Percentiles rank a stretch among this genome's conserved stretches.
Evolutionary conservation across 2,888 invertebrate species (phyloP).

Genomic region (Brachyopa scutellaris): DNA sequence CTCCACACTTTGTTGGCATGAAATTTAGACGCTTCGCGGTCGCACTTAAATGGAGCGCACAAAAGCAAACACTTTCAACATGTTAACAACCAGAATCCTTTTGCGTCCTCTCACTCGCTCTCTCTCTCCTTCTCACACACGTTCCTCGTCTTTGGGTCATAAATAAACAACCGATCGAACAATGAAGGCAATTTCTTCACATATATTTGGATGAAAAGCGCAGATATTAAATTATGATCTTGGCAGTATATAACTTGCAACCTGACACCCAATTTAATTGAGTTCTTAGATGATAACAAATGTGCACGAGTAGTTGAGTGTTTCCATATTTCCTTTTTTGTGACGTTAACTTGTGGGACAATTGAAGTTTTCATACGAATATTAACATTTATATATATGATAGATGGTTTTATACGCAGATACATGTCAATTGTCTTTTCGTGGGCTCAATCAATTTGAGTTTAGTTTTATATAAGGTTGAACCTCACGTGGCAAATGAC

Average conservation of each 20-base stretch:
- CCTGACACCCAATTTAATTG: slow-evolving; percentile 74
- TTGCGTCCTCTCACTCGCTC: slow-evolving; percentile 4
- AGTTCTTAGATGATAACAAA: slow-evolving; percentile 74
- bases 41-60: slow-evolving; percentile 65
- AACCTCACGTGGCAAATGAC: no score
- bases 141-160: slow-evolving; percentile 62
- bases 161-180: slow-evolving; percentile 72
- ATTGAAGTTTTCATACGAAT: slow-evolving; percentile 20
- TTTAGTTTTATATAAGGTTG: no score
- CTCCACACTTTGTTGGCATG: slow-evolving; percentile 76
- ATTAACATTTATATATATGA: neutral
- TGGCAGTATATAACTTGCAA: slow-evolving; percentile 73
- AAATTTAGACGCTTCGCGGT: slow-evolving; percentile 64
- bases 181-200: slow-evolving; percentile 70
- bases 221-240: slow-evolving; percentile 71
- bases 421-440: no score
- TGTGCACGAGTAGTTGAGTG: slow-evolving; percentile 53
- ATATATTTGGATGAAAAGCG: slow-evolving; percentile 71
- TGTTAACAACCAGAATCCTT: slow-evolving; percentile 68
- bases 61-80: slow-evolving; percentile 72
- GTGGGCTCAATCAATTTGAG: no score
- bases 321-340: slow-evolving; percentile 13
- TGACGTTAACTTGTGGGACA: slow-evolving; percentile 37
- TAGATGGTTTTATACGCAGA: no score
- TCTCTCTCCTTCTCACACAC: neutral